Percentiles rank a stretch among this genome's conserved stretches.
Evolutionary conservation across 2,113 vertebrate species (phyloP).

Genomic region (Archocentrus centrarchus): DNA sequence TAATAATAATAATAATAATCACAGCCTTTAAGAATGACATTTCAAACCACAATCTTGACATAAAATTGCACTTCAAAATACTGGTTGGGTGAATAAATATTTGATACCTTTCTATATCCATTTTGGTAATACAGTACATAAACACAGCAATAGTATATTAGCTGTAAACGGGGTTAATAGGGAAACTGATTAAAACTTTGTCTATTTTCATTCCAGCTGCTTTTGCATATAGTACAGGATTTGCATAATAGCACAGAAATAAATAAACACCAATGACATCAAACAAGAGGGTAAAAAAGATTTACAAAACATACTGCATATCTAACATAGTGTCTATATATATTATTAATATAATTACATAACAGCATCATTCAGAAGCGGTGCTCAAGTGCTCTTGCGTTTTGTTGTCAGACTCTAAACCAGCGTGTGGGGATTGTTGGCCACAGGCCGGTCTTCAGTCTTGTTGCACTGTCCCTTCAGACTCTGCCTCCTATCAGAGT

Average conservation of each 20-base stretch:
- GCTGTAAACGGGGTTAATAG: constrained; percentile 59
- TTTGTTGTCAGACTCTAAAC: constrained; percentile 29
- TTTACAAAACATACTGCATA: constrained; percentile 81
- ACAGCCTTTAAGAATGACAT: constrained; percentile 85
- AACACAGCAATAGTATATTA: constrained; percentile 73
- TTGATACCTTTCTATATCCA: constrained; percentile 72
- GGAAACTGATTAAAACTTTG: constrained; percentile 61
- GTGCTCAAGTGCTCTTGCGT: constrained; percentile 66
- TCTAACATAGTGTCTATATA: constrained; percentile 73
- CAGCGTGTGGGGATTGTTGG: constrained; percentile 3
- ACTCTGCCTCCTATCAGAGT: constrained; percentile 58
- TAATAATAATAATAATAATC: constrained; percentile 57
- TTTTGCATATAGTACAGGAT: constrained; percentile 78
- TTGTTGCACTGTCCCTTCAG: constrained; percentile 68
- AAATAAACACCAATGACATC: constrained; percentile 78
- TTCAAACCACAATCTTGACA: constrained; percentile 84
- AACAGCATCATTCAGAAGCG: constrained; percentile 71
- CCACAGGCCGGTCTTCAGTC: constrained; percentile 11
- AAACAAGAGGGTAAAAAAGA: constrained; percentile 76
- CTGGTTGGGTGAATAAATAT: constrained; percentile 77
- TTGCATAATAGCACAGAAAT: constrained; percentile 80
- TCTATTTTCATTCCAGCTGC: constrained; percentile 76
- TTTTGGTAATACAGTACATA: constrained; percentile 78
- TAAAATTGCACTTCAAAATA: constrained; percentile 84
- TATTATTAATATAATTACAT: constrained; percentile 76